Percentiles rank a stretch among this genome's conserved stretches.
phyloP scores from a whole-genome alignment of 2,888 invertebrate genomes.

The Seladonia tumulorum region DNA sequence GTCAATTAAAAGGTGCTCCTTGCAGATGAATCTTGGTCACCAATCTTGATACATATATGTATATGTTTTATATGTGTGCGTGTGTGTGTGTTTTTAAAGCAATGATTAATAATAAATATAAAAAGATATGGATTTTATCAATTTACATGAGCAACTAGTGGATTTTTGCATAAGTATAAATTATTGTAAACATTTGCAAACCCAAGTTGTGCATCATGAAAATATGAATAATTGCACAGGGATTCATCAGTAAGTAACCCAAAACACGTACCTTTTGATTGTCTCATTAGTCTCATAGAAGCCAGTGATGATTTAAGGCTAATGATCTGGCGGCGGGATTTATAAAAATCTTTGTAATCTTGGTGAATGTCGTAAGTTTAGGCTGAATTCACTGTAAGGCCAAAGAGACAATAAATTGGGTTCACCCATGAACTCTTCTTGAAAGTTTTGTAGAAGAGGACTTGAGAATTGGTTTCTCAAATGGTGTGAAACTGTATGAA shows the following conservation, averaged over 20 bases:
- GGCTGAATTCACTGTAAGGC: slow-evolving; percentile 83
- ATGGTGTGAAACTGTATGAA: slow-evolving; percentile 37
- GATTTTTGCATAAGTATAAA: background rate
- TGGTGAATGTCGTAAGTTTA: slow-evolving; percentile 80
- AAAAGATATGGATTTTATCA: background rate
- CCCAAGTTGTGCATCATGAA: background rate
- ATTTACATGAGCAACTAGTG: background rate
- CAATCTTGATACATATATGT: background rate
- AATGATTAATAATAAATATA: background rate
- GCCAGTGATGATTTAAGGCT: slow-evolving; percentile 83
- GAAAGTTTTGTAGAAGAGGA: slow-evolving; percentile 66
- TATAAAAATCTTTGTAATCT: slow-evolving; percentile 83
- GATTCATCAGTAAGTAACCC: slow-evolving; percentile 70
- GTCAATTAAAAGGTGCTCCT: slow-evolving; percentile 74
- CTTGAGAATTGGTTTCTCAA: slow-evolving; percentile 54
- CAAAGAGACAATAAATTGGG: slow-evolving; percentile 82
- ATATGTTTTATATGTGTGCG: background rate
- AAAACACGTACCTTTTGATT: slow-evolving; percentile 63
- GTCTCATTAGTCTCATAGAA: slow-evolving; percentile 70
- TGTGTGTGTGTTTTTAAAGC: background rate
- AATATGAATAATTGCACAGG: background rate
- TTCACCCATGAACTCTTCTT: slow-evolving; percentile 61
- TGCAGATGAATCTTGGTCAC: slow-evolving; percentile 68
- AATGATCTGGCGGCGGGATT: slow-evolving; percentile 80
- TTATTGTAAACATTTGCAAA: background rate